Conservation (phyloP, 2,888 invertebrate genomes). For the Pyrrhia umbra region DNA sequence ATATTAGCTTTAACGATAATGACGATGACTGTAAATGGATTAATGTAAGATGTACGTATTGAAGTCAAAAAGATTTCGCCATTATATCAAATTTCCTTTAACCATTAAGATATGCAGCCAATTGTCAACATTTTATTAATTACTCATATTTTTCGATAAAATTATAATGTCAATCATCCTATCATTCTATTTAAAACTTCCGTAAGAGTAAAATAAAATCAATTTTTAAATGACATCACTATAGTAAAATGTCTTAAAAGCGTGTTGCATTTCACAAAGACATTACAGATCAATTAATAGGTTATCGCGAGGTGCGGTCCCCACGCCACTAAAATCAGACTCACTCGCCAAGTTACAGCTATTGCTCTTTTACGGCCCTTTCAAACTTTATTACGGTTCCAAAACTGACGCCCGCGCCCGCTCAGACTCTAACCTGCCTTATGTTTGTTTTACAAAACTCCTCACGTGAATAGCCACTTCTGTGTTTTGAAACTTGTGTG, state of each 20-base stretch:
- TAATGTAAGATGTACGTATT: too few relatives aligned
- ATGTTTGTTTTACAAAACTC: conserved; percentile 84
- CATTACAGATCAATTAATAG: conserved; percentile 87
- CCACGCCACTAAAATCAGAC: conserved; percentile 87
- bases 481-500: conserved; percentile 52
- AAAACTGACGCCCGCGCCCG: conserved; percentile 77
- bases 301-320: conserved; percentile 80
- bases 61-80: too few relatives aligned
- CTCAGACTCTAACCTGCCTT: conserved; percentile 71
- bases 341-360: conserved; percentile 87
- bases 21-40: too few relatives aligned
- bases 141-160: too few relatives aligned
- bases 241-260: conserved; percentile 17
- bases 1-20: too few relatives aligned
- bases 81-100: too few relatives aligned
- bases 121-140: too few relatives aligned
- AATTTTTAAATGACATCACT: conserved; percentile 16
- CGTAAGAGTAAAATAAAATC: too few relatives aligned
- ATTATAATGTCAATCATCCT: too few relatives aligned
- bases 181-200: too few relatives aligned
- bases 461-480: conserved; percentile 66
- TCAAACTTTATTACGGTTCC: conserved; percentile 89
- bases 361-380: conserved; percentile 90
- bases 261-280: conserved; percentile 58
- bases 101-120: too few relatives aligned